Base-by-base conservation (phyloP, 2,113 vertebrate species). In the Poeciliopsis prolifica region DNA sequence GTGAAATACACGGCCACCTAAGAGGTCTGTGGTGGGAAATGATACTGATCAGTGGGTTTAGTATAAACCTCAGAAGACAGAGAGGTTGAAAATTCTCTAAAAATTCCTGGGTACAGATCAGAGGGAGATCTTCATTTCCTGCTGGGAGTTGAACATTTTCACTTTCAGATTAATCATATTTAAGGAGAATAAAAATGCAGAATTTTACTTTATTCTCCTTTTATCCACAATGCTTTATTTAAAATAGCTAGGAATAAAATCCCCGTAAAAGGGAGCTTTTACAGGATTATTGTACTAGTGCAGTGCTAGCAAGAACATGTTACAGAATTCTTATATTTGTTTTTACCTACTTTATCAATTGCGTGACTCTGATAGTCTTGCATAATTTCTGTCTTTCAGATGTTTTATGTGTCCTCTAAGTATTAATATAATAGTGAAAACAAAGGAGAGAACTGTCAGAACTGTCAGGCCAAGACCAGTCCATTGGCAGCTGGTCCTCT, bases 11-110 rank as follows among this genome's bases (percentile, higher is more conserved):
- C 44, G 66, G 79, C 87, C 89, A 86, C 88, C 88, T 65, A 83
- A 92, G 87, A 88, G 66, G 84, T 65, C 78, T 80, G 81, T 64
- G 62, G 86, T 64, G 83, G 80, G 31, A 51, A 75, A 33, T 58
- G 86, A 92, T 89, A 85, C 30, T 64, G 78, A 92, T 92, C 90
- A 69, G 48, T 77, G 84, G 92, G 87, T 77, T 90, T 82, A 80
- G 77, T 48, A 58, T 80, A 48, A 72, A 65, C 37, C 68, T 65
- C 28, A 71, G 54, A 82, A 68, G 80, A 86, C 71, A 61, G 48
- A 72, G 61, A 78, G 37, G 84, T 78, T 48, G 28, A 28, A 28
- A 28, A 28, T 28, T 28, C 44, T 78, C 3, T 29, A 11, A 75
- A 74, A 83, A 81, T 42, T 67, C 51, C 76, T 70, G 77, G 51